Evolutionary conservation across 2,797 vertebrate species (phyloP).

Genomic region (Pristis pectinata): DNA sequence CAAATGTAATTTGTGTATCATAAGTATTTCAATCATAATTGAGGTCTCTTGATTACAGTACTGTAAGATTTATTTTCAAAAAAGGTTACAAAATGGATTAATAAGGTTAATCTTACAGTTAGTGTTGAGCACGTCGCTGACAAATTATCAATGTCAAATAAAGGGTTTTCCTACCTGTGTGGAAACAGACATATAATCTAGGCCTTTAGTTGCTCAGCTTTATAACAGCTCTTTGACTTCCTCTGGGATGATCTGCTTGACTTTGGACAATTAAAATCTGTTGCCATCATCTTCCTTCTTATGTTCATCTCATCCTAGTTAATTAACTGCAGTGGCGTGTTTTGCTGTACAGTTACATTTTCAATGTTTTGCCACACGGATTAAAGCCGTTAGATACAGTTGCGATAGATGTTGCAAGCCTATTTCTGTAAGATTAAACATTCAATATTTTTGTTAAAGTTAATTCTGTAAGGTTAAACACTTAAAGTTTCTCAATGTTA

Average conservation of each 20-base stretch:
- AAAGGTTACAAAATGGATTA: not conserved
- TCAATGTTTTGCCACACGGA: not conserved
- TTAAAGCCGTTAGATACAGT: not conserved
- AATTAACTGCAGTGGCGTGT: not conserved
- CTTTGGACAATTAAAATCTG: not conserved
- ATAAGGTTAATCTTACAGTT: not conserved
- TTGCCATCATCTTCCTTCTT: not conserved
- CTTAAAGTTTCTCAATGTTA: not conserved
- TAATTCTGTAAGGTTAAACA: not conserved
- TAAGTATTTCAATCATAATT: not conserved
- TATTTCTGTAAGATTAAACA: not conserved
- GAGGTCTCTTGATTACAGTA: not conserved
- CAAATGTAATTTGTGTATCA: not conserved
- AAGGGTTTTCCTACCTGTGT: not conserved
- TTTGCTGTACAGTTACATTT: not conserved
- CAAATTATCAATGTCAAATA: not conserved
- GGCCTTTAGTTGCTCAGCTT: not conserved
- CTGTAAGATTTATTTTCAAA: not conserved
- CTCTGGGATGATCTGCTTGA: not conserved
- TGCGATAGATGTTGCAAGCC: not conserved
- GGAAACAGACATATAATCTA: not conserved
- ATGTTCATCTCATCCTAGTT: not conserved
- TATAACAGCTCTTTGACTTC: not conserved
- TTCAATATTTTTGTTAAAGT: not conserved
- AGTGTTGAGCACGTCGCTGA: not conserved